Base-by-base conservation (phyloP, 2,888 invertebrate species). In the Drosophila austrosaltans region DNA sequence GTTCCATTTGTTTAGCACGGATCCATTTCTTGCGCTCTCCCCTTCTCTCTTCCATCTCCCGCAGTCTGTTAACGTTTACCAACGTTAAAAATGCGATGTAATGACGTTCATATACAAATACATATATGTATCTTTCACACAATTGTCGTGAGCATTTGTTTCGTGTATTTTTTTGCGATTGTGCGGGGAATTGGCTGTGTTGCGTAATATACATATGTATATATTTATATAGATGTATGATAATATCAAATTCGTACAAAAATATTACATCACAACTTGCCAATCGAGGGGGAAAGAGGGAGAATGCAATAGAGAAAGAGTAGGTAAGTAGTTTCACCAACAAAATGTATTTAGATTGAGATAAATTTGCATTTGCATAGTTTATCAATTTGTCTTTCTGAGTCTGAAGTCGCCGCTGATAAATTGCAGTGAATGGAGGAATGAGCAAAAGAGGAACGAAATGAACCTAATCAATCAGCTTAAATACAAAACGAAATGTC, bases 361-460 rank as follows among this genome's bases (percentile, higher is more conserved):
- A 48, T 63, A 53, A 59, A 75, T 78, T 61, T 63, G 70, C 76
- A 69, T 59, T 77, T 77, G 76, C 85, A 85, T 81, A 75, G 76
- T 70, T 74, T 68, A 79, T 79, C 77, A 85, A 82, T 79, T 85
- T 72, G 70, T 56, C 42, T 30, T 48, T 65, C 69, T 69, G 60
- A 28, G 75, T 56, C 66, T 30, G 30, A 30, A 30, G 30, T 30
- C 6, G 30, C 30, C 30, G 30, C 30, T 79, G 81, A 83, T 39
- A 64, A 70, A 67, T 44, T 70, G 69, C 32, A 84, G 80, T 82
- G 72, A 73, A 82, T 87, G 83, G 32, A 36, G 32, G 16, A 20
- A 20, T 20, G 10, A 2, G 30, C 12, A 4, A 57, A 39, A 39
- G 39, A 42, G 66, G 36, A 54, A 56, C 32, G 16, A 54, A 53